phyloP scores from a whole-genome alignment of 2,113 vertebrate species.

The Ascaphus truei region DNA sequence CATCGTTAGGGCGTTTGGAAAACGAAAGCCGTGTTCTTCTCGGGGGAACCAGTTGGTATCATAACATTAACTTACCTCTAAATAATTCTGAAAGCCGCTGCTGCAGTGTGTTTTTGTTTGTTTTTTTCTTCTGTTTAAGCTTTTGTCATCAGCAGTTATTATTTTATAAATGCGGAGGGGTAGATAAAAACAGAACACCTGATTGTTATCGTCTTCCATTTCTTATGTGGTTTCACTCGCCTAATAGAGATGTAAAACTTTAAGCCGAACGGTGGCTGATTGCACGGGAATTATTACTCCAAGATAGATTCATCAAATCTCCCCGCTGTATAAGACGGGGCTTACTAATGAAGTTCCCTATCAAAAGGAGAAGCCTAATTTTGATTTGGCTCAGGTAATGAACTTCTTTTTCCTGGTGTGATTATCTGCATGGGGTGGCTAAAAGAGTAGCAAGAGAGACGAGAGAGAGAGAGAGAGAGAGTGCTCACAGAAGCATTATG shows the following conservation, averaged over 20 bases:
- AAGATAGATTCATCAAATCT: conserved; percentile 96
- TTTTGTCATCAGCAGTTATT: too few species aligned
- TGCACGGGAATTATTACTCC: conserved; percentile 96
- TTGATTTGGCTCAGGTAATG: conserved; percentile 99
- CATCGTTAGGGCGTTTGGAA: too few species aligned
- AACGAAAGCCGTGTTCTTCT: too few species aligned
- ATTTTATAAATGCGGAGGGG: too few species aligned
- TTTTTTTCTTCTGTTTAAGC: too few species aligned
- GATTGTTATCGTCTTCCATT: background rate
- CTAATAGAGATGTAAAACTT: conserved; percentile 81
- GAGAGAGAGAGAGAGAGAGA: conserved; percentile 72
- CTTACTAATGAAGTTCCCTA: conserved; percentile 99
- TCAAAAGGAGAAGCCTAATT: conserved; percentile 99
- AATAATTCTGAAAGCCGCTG: too few species aligned
- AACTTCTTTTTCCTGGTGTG: conserved; percentile 98
- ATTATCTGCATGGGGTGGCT: conserved; percentile 93
- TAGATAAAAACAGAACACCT: too few species aligned
- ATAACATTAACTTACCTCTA: too few species aligned
- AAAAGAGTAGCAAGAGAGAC: conserved; percentile 80
- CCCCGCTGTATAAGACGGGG: conserved; percentile 96
- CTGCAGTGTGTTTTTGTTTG: too few species aligned
- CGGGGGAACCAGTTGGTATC: too few species aligned
- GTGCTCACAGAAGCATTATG: conserved; percentile 87
- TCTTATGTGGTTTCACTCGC: conserved; percentile 45
- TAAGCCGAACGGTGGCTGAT: conserved; percentile 82